phyloP scores from a whole-genome alignment of 2,113 vertebrate genomes.

The Merops nubicus region DNA sequence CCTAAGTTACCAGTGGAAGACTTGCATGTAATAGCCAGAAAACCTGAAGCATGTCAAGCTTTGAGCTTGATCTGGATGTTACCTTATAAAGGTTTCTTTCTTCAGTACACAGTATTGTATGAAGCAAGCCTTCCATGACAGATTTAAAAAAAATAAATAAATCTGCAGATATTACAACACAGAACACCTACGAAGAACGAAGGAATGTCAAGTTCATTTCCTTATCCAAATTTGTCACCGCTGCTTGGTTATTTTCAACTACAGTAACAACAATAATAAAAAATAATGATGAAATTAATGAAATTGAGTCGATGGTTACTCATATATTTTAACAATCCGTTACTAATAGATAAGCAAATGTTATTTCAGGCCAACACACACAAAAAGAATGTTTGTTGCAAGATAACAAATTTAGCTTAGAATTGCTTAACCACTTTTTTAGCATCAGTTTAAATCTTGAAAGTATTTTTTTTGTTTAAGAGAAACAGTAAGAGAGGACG shows the following conservation, averaged over 20 bases:
- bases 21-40: background rate
- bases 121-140: background rate
- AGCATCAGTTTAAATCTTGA: background rate
- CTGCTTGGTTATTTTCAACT: background rate
- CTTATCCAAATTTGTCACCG: background rate
- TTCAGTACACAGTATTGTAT: background rate
- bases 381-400: background rate
- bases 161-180: background rate
- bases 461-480: background rate
- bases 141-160: background rate
- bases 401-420: background rate
- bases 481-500: background rate
- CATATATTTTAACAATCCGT: background rate
- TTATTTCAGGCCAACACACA: background rate
- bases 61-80: background rate
- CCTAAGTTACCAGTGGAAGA: background rate
- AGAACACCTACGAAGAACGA: background rate
- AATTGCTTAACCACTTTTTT: background rate
- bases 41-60: background rate
- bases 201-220: background rate
- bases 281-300: background rate
- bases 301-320: background rate
- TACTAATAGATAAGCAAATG: background rate
- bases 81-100: background rate
- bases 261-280: background rate